A percentile compares a stretch with the other conserved stretches of the same genome.
Evolutionary conservation across 2,888 invertebrate species (phyloP).

Genomic region (Dryococelus australis): DNA sequence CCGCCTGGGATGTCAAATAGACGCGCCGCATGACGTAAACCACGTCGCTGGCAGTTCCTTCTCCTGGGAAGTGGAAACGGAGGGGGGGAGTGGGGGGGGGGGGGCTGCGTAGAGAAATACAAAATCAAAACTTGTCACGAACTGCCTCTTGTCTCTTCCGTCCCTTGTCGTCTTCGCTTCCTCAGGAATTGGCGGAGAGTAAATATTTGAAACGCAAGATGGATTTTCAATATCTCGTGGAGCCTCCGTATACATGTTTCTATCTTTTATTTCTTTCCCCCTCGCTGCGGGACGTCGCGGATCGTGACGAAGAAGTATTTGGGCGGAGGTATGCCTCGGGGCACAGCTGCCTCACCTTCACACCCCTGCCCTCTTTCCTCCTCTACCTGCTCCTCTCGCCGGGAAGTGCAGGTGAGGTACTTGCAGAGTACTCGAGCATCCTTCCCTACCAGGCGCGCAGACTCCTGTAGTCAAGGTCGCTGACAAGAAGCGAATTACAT

Average conservation of each 20-base stretch:
- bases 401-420: background rate
- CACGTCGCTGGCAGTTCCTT: background rate
- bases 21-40: background rate
- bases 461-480: too few species aligned
- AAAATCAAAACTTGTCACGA: conserved; percentile 16
- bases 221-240: background rate
- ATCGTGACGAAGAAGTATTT: background rate
- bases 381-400: background rate
- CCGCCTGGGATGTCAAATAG: background rate
- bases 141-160: conserved; percentile 10
- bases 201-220: conserved; percentile 10
- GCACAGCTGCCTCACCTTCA: conserved; percentile 3
- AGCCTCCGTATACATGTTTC: background rate
- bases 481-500: too few species aligned
- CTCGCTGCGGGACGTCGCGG: background rate
- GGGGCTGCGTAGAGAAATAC: background rate
- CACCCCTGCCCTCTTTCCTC: background rate
- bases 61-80: background rate
- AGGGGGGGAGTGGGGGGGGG: background rate
- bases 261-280: background rate
- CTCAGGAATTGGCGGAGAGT: background rate
- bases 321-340: background rate
- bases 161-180: background rate
- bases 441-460: too few species aligned
- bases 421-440: background rate